Percentiles rank a stretch among this genome's conserved stretches.
These are phyloP conservation scores for Xerus inauris DNA, from an alignment of 2,113 vertebrate genomes.

Conservation along the genomic window DNA sequence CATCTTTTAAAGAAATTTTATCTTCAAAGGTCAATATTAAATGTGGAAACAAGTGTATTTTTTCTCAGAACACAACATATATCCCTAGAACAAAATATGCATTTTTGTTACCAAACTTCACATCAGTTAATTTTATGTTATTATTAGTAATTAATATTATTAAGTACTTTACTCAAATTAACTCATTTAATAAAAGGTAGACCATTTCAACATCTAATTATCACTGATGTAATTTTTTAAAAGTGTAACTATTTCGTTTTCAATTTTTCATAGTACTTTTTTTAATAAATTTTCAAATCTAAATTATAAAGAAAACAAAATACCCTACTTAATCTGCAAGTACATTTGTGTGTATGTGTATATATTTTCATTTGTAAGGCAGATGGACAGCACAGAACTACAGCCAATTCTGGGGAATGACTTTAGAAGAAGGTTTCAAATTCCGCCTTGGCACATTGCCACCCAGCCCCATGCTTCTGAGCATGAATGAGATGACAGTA, in stretches of 20 bases:
- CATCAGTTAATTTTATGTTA: background rate
- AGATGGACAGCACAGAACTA: slow-evolving; percentile 89
- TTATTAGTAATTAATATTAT: background rate
- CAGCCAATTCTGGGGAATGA: slow-evolving; percentile 89
- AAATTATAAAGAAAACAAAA: background rate
- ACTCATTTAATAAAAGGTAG: background rate
- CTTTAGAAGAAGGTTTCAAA: slow-evolving; percentile 86
- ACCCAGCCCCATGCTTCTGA: slow-evolving; percentile 84
- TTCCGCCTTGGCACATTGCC: slow-evolving; percentile 86
- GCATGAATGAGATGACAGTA: slow-evolving; percentile 84
- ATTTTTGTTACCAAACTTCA: slow-evolving; percentile 16
- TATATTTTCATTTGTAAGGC: slow-evolving; percentile 66
- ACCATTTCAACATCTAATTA: background rate
- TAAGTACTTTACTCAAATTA: background rate
- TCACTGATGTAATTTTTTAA: background rate
- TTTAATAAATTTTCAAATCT: slow-evolving; percentile 31
- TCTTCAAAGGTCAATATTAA: slow-evolving; percentile 17
- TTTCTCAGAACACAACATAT: background rate
- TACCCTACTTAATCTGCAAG: background rate
- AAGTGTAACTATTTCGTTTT: background rate
- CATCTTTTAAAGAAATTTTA: background rate
- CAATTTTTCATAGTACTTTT: background rate
- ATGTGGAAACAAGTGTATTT: background rate
- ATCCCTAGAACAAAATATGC: background rate
- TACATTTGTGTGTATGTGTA: background rate